These are phyloP conservation scores for Cryptoleucopteryx plumbea DNA, from an alignment of 2,113 vertebrate genomes.

Conservation along the genomic window DNA sequence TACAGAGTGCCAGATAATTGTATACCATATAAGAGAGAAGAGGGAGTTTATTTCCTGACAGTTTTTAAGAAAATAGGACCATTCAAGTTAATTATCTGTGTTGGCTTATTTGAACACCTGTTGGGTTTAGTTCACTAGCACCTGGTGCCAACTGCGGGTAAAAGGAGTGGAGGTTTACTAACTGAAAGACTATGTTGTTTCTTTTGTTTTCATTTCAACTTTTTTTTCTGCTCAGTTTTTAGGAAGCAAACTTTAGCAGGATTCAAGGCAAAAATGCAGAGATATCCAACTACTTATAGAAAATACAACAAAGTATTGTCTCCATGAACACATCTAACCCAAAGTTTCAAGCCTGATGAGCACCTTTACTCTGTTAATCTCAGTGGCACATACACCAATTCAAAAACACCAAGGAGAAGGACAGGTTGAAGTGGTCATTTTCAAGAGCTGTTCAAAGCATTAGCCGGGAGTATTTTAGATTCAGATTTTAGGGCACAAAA, in stretches of 20 bases:
- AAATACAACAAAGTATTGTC: neutral
- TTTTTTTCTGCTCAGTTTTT: neutral
- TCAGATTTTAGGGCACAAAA: neutral
- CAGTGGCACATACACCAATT: neutral
- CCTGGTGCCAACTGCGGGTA: neutral
- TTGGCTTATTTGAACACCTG: slow-evolving; percentile 52
- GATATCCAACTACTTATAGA: neutral
- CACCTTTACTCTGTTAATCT: neutral
- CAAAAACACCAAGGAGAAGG: neutral
- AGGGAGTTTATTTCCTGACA: neutral
- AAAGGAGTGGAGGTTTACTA: neutral
- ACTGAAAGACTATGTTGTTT: neutral
- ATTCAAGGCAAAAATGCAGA: neutral
- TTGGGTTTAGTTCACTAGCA: slow-evolving; percentile 44
- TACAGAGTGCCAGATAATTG: slow-evolving; percentile 13
- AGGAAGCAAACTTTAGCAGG: neutral
- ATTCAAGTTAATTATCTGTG: slow-evolving; percentile 53
- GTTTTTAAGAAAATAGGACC: slow-evolving; percentile 48
- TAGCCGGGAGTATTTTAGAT: neutral
- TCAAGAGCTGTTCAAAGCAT: neutral
- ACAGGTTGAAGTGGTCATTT: neutral
- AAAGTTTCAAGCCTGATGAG: neutral
- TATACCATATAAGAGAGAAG: neutral
- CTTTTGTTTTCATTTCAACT: slow-evolving; percentile 2
- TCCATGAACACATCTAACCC: neutral